Evolutionary conservation across 1,140 invertebrate genomes (phyloP).

Genomic region (Spodoptera frugiperda): DNA sequence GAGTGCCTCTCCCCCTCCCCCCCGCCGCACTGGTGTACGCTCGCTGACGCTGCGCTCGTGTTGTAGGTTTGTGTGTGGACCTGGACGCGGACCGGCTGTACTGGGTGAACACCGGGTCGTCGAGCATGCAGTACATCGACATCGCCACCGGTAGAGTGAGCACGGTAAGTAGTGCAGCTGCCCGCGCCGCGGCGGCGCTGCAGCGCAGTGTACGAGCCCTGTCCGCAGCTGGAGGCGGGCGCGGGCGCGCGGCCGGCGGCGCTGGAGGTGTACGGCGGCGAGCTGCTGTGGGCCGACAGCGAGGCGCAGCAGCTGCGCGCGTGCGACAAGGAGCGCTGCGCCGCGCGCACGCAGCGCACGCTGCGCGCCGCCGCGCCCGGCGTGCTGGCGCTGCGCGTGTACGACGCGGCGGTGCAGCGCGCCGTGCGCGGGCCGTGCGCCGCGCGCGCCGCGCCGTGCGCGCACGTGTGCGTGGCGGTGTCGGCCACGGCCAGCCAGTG

Average conservation of each 20-base stretch:
- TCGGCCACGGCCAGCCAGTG: conserved; percentile 86
- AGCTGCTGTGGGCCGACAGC: conserved; percentile 88
- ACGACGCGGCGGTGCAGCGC: conserved; percentile 89
- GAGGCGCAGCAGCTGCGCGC: conserved; percentile 86
- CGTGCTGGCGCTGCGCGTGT: conserved; percentile 85
- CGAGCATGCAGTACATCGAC: conserved; percentile 89
- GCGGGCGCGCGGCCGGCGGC: conserved; percentile 64
- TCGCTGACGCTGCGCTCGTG: neutral
- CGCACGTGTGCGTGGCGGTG: conserved; percentile 90
- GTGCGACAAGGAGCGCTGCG: conserved; percentile 83
- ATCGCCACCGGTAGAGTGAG: conserved; percentile 82
- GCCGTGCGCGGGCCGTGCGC: conserved; percentile 82
- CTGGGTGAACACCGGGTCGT: conserved; percentile 88
- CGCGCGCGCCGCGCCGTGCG: conserved; percentile 92
- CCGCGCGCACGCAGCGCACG: conserved; percentile 57
- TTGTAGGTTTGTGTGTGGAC: conserved; percentile 88
- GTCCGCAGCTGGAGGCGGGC: conserved; percentile 11
- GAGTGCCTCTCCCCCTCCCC: conserved; percentile 15
- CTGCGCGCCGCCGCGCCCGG: conserved; percentile 86
- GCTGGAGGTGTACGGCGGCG: conserved; percentile 87
- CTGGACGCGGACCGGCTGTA: conserved; percentile 88
- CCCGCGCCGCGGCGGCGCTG: too few species aligned
- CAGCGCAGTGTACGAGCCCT: conserved; percentile 52
- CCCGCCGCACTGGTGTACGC: neutral
- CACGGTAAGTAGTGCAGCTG: conserved; percentile 75